Conservation (phyloP, 30 jellyfish, hydroid and myxozoan species). For the Phacellophora camtschatica region DNA sequence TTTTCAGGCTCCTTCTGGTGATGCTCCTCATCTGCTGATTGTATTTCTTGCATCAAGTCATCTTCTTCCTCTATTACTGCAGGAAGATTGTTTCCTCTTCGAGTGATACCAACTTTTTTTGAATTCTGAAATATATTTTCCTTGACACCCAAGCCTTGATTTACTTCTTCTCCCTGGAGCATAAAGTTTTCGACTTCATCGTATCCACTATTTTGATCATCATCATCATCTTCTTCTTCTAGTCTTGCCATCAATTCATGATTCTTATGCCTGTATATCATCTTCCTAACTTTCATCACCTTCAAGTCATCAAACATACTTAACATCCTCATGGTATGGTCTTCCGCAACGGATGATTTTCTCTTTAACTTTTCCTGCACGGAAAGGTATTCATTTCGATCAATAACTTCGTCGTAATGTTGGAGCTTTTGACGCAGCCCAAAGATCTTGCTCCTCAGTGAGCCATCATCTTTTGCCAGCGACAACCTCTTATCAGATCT, state of each 20-base stretch:
- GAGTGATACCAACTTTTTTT: neutral
- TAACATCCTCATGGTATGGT: conserved; percentile 28
- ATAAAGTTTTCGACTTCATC: neutral
- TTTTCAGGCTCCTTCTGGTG: neutral
- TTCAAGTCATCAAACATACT: conserved; percentile 35
- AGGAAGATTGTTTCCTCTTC: conserved; percentile 13
- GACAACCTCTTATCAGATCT: conserved; percentile 7
- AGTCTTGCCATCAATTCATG: conserved; percentile 12
- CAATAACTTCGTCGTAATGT: conserved; percentile 19
- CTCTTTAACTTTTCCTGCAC: conserved; percentile 39
- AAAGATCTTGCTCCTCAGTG: conserved; percentile 51
- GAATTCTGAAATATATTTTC: neutral
- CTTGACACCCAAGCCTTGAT: neutral
- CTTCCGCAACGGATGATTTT: conserved; percentile 6
- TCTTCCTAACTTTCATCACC: conserved; percentile 37
- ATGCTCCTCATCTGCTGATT: neutral
- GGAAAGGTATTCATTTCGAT: neutral
- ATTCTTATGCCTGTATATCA: conserved; percentile 25
- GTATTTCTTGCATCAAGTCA: neutral
- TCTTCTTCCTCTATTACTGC: conserved; percentile 56
- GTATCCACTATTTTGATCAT: neutral
- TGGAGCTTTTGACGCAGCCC: conserved; percentile 37
- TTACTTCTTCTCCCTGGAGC: neutral
- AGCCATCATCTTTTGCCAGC: conserved; percentile 54
- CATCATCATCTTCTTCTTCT: neutral